phyloP scores from a whole-genome alignment of 2,113 vertebrate genomes.

The Corythoichthys intestinalis region DNA sequence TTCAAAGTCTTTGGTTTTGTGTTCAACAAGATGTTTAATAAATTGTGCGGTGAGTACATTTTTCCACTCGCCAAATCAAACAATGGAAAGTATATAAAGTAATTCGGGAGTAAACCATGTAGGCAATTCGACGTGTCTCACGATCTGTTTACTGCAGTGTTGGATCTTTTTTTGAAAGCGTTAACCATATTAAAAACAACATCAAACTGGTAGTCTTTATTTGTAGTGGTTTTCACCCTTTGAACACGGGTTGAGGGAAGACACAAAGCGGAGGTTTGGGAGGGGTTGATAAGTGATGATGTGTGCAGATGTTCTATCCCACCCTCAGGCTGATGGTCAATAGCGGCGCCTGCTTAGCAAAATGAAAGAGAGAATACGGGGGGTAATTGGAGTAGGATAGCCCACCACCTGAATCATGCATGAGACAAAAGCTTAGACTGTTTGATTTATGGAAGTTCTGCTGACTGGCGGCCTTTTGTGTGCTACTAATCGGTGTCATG shows the following conservation, averaged over 20 bases:
- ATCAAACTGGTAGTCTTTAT: conserved; percentile 21
- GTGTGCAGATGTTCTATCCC: conserved; percentile 48
- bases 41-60: conserved; percentile 40
- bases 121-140: conserved; percentile 25
- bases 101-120: conserved; percentile 28
- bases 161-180: conserved; percentile 44
- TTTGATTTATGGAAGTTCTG: conserved; percentile 25
- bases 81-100: conserved; percentile 37
- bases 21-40: conserved; percentile 56
- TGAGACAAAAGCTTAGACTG: conserved; percentile 23
- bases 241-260: conserved; percentile 28
- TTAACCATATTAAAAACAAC: conserved; percentile 32
- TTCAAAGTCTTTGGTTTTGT: conserved; percentile 45
- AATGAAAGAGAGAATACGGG: conserved; percentile 17
- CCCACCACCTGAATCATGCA: conserved; percentile 44
- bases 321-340: conserved; percentile 26
- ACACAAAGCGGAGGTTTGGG: background rate
- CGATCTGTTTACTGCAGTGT: conserved; percentile 32
- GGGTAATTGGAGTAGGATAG: conserved; percentile 10
- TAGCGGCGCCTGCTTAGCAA: conserved; percentile 8
- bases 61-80: conserved; percentile 46
- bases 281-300: conserved; percentile 53
- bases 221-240: conserved; percentile 32
- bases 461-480: conserved; percentile 23
- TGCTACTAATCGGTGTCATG: conserved; percentile 30